Evolutionary conservation across 2,888 invertebrate species (phyloP).

Genomic region (Spicauda simplicius): DNA sequence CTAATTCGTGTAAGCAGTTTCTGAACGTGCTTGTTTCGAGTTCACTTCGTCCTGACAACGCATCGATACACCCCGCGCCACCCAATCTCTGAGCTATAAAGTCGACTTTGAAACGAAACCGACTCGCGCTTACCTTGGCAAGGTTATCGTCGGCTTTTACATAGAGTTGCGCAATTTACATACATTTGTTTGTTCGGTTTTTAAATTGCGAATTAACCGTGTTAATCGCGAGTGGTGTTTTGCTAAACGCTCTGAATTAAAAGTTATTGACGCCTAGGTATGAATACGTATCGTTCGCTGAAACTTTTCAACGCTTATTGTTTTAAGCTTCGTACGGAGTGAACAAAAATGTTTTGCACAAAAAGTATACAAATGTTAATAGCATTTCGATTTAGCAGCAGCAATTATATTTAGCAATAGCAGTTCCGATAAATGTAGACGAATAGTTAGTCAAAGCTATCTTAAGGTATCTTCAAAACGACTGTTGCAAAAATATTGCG

Average conservation of each 20-base stretch:
- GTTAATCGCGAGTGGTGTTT: conserved; percentile 73
- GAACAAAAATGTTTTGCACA: too few relatives aligned
- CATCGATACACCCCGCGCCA: not conserved
- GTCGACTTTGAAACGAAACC: conserved; percentile 47
- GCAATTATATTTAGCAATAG: too few relatives aligned
- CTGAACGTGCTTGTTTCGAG: conserved; percentile 82
- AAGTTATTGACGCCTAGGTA: conserved; percentile 43
- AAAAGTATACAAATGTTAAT: not conserved
- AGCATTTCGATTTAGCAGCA: not conserved
- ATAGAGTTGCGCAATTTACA: conserved; percentile 82
- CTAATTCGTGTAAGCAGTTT: conserved; percentile 85
- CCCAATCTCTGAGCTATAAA: conserved; percentile 53
- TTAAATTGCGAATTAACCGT: conserved; percentile 82
- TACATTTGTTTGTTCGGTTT: conserved; percentile 84
- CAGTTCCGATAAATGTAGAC: too few relatives aligned
- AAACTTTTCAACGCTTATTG: conserved; percentile 10
- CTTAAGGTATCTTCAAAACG: not conserved
- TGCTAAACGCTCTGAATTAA: conserved; percentile 58
- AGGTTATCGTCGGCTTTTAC: conserved; percentile 78
- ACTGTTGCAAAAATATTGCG: not conserved
- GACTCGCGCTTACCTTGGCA: conserved; percentile 47
- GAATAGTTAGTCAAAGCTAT: not conserved
- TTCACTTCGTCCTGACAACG: conserved; percentile 71
- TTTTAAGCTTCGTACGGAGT: not conserved
- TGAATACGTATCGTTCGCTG: not conserved